These are phyloP conservation scores for Labeo catla DNA, from an alignment of 2,113 vertebrate genomes.

Conservation along the genomic window DNA sequence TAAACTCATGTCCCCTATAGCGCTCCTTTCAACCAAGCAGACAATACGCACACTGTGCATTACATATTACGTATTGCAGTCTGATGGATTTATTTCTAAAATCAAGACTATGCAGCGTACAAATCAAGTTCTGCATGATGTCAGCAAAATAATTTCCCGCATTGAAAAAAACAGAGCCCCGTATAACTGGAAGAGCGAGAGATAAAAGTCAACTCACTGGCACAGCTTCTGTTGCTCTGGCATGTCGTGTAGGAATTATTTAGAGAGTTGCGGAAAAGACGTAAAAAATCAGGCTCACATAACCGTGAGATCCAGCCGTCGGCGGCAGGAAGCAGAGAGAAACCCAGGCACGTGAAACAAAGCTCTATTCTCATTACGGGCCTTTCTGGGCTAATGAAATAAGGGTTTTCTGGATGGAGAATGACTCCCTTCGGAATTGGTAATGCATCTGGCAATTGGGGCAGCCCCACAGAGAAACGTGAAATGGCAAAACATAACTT, in stretches of 20 bases:
- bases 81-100: not conserved
- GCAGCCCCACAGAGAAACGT: conserved; percentile 56
- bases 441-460: conserved; percentile 58
- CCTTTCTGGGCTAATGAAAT: conserved; percentile 60
- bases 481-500: conserved; percentile 52
- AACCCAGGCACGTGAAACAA: conserved; percentile 50
- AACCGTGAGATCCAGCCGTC: not conserved
- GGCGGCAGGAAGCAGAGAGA: conserved; percentile 33
- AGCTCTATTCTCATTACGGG: conserved; percentile 53
- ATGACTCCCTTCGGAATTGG: conserved; percentile 51
- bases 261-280: conserved; percentile 35
- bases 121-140: not conserved
- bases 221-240: conserved; percentile 4
- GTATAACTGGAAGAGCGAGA: not conserved
- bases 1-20: too few species aligned
- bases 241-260: conserved; percentile 36
- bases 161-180: not conserved
- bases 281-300: conserved; percentile 22
- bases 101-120: not conserved
- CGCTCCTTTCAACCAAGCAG: not conserved
- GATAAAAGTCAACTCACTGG: conserved; percentile 22
- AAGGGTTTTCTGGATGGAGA: conserved; percentile 55
- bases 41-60: not conserved
- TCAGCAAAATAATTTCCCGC: conserved; percentile 21
- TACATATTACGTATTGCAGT: not conserved